phyloP scores from a whole-genome alignment of 2,888 invertebrate genomes.

The Timema cristinae region DNA sequence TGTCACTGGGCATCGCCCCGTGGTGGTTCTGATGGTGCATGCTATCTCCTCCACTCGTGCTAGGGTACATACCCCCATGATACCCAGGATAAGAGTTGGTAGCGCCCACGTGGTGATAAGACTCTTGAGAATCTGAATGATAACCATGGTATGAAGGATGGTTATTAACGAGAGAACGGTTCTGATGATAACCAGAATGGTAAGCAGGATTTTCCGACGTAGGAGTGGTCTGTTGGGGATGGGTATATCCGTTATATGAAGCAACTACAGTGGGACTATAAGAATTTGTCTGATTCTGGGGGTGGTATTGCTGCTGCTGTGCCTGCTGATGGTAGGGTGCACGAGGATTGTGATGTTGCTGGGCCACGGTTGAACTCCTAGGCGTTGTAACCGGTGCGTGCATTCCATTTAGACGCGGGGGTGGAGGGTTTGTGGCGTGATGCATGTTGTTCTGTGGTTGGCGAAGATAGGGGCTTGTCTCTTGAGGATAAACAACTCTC shows the following conservation, averaged over 20 bases:
- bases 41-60: constrained; percentile 16
- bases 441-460: constrained; percentile 18
- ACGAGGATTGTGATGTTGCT: constrained; percentile 19
- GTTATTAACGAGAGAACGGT: constrained; percentile 36
- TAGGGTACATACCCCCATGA: constrained; percentile 41
- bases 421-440: constrained; percentile 7
- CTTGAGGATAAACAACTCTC: not conserved
- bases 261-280: constrained; percentile 45
- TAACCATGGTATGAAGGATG: too few relatives aligned
- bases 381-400: constrained; percentile 28
- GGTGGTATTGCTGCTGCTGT: constrained; percentile 42
- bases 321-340: constrained; percentile 19
- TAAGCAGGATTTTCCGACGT: constrained; percentile 41
- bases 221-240: constrained; percentile 49
- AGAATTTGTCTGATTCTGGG: constrained; percentile 38
- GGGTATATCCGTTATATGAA: constrained; percentile 51
- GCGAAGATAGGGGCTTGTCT: constrained; percentile 14
- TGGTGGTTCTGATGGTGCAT: constrained; percentile 32
- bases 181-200: constrained; percentile 36
- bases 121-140: constrained; percentile 7
- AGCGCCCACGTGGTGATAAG: constrained; percentile 35
- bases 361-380: constrained; percentile 21
- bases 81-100: constrained; percentile 44
- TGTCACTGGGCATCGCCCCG: constrained; percentile 39
- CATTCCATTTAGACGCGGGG: constrained; percentile 28